Percentiles rank a stretch among this genome's conserved stretches.
Conservation (phyloP, 2,888 invertebrate genomes). For the Petrolisthes cinctipes region DNA sequence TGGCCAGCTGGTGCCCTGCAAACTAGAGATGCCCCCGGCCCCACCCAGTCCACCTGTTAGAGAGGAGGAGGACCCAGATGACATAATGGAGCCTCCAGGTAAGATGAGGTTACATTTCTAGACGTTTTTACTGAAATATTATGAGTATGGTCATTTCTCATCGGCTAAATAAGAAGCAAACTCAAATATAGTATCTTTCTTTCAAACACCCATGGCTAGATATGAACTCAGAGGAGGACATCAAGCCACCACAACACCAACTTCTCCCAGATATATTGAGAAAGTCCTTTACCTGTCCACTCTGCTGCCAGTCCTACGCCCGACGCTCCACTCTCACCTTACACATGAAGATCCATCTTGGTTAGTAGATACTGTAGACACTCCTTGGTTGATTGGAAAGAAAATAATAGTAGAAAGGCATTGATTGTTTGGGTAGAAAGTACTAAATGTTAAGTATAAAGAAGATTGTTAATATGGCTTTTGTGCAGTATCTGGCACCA, state of each 20-base stretch:
- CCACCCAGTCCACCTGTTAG: background rate
- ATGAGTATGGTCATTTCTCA: too few relatives aligned
- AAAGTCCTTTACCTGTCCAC: constrained; percentile 42
- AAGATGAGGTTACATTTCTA: background rate
- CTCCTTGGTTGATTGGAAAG: too few relatives aligned
- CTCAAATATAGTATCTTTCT: too few relatives aligned
- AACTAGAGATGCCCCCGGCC: constrained; percentile 15
- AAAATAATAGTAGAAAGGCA: too few relatives aligned
- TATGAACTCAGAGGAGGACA: background rate
- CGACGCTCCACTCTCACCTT: constrained; percentile 17
- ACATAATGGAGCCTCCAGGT: background rate
- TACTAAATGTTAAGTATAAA: background rate
- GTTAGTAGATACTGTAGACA: constrained; percentile 1
- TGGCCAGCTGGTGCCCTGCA: constrained; percentile 3
- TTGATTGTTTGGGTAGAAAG: too few relatives aligned
- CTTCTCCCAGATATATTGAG: constrained; percentile 30
- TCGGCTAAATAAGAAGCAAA: too few relatives aligned
- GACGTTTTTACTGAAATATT: too few relatives aligned
- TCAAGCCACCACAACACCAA: constrained; percentile 8
- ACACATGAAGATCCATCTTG: constrained; percentile 39
- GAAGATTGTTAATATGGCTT: background rate
- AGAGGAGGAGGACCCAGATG: constrained; percentile 18
- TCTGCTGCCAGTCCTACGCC: constrained; percentile 25
- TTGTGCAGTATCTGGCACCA: background rate
- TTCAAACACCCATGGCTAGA: background rate